phyloP scores from a whole-genome alignment of 2,113 vertebrate species.

The Bos indicus region DNA sequence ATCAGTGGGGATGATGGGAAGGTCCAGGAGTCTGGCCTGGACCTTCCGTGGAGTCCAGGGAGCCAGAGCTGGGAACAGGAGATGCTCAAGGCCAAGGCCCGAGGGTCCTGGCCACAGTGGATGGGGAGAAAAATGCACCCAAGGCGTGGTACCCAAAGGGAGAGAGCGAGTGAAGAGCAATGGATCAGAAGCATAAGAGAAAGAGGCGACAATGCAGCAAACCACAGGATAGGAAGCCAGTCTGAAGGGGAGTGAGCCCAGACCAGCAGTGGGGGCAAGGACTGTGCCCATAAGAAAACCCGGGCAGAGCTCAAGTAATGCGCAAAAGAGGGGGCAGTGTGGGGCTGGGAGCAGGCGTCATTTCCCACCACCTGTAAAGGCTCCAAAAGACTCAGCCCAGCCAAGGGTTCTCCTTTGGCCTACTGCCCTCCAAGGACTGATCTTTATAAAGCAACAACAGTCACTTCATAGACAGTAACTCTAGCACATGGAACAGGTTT shows the following conservation, averaged over 20 bases:
- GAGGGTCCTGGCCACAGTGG: not conserved
- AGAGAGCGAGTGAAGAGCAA: not conserved
- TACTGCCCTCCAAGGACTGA: not conserved
- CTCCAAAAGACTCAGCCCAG: not conserved
- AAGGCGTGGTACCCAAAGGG: not conserved
- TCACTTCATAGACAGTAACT: not conserved
- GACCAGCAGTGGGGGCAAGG: not conserved
- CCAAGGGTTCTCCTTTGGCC: not conserved
- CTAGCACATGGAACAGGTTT: not conserved
- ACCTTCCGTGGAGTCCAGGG: no score
- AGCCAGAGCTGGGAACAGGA: not conserved
- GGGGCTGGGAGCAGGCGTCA: fast-evolving
- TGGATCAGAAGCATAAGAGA: not conserved
- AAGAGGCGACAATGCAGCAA: not conserved
- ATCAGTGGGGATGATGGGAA: not conserved
- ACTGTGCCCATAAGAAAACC: fast-evolving
- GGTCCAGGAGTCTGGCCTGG: not conserved
- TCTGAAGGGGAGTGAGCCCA: not conserved
- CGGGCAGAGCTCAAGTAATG: fast-evolving
- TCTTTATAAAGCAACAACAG: not conserved
- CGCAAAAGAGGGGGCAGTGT: fast-evolving
- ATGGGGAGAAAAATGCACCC: not conserved
- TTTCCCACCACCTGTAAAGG: not conserved
- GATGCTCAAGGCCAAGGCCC: not conserved
- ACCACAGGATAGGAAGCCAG: not conserved